Conservation (phyloP, 64 coral and sea anemone genomes). For the Actinia equina region DNA sequence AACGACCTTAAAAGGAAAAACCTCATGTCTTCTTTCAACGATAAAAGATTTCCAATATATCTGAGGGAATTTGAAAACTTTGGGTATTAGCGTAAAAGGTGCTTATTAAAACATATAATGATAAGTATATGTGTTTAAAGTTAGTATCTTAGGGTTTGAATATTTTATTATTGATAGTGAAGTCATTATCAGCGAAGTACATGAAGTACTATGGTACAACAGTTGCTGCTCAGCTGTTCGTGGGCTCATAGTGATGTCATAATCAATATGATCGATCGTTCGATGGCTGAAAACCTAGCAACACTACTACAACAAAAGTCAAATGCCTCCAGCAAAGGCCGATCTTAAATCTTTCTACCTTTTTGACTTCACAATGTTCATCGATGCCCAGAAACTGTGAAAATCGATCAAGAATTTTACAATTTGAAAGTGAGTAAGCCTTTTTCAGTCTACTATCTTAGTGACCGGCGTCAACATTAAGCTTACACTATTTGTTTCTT, state of each 20-base stretch:
- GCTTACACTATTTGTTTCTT: background rate
- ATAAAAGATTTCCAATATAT: background rate
- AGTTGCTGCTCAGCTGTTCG: background rate
- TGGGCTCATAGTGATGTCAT: constrained; percentile 1
- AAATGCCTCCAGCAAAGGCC: background rate
- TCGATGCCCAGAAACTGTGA: background rate
- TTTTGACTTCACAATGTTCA: background rate
- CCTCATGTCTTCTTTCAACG: background rate
- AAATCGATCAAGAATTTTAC: background rate
- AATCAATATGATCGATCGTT: constrained; percentile 1
- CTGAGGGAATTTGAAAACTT: background rate
- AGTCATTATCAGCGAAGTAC: background rate
- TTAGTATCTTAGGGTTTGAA: background rate
- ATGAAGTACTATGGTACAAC: background rate
- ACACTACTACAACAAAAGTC: constrained; percentile 5
- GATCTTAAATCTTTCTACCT: background rate
- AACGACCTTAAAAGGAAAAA: background rate
- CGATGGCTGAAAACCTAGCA: constrained; percentile 3
- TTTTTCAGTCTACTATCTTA: background rate
- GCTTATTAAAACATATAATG: background rate
- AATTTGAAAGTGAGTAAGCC: background rate
- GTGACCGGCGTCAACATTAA: background rate
- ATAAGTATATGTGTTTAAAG: background rate
- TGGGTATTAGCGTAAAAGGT: background rate
- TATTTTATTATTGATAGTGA: background rate